Base-by-base conservation (phyloP, 2,888 invertebrate species). In the Ernsta delagoae region DNA sequence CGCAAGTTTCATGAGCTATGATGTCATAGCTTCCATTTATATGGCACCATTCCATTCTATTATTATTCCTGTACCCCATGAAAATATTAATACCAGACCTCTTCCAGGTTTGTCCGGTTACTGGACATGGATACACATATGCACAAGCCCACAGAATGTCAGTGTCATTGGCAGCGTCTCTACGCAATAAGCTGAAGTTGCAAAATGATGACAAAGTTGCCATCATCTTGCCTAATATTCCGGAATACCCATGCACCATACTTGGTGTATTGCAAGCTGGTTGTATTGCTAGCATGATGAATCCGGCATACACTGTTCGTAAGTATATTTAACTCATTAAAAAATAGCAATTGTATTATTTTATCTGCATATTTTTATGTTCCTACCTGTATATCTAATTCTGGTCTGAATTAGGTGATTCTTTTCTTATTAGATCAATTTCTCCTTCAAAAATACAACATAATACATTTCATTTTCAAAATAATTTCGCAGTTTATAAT, bases 141-240 rank as follows among this genome's bases (percentile, higher is more conserved):
- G 95, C 95, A 0, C 94, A 97, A 79, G 82, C 96, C 0, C 92
- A 96, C 70, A 94, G 94, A 71, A 94, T 94, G 78, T 94, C 95
- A 3, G 88, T 94, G 57, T 94, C 95, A 60, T 94, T 97, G 61
- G 95, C 96, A 0, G 94, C 95, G 0, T 94, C 95, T n/a, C 87
- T 97, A 62, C 93, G 95, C 70, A 90, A 91, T 8, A 95, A 95
- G 75, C 90, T 96, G 54, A 95, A 96, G 69, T 79, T 97, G n/a
- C 86, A 89, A 61, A 91, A 94, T 16, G 95, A 95, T 6, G 96
- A 97, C 74, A 95, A 95, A 7, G 87, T 97, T 4, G 96, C 96
- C 0, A 75, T 97, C 8, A 93, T 96, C n/a, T 79, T 97, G 73
- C 96, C 97, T 1, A 97, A 97, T 82, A 78, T 95, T 12, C 97